Conservation (phyloP, 2,888 invertebrate species). For the Drosophila pullipes region DNA sequence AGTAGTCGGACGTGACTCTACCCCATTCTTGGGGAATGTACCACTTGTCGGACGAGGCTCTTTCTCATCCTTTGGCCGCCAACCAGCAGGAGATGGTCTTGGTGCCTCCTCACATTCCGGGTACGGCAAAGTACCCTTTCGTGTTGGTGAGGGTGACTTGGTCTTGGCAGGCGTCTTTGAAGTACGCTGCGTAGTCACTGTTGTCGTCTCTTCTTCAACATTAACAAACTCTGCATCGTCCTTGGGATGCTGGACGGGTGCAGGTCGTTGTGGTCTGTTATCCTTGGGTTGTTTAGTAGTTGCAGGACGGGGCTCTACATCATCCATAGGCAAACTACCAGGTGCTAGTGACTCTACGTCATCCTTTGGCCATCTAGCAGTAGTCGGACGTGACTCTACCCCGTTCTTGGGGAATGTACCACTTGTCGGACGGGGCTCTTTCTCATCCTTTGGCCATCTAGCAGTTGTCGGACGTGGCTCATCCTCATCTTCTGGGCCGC, state of each 20-base stretch:
- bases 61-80: slow-evolving; percentile 1
- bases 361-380: not conserved
- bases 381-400: too few species aligned
- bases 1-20: too few species aligned
- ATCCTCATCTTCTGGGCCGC: slow-evolving; percentile 3
- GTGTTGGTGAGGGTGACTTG: slow-evolving; percentile 4
- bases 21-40: not conserved
- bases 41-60: not conserved
- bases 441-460: slow-evolving; percentile 10
- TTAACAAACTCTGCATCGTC: slow-evolving; percentile 5
- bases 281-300: not conserved
- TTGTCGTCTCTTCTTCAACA: slow-evolving; percentile 1
- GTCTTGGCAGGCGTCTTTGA: not conserved
- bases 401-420: not conserved
- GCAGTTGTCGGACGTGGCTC: not conserved
- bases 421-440: not conserved
- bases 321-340: slow-evolving; percentile 7
- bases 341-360: not conserved
- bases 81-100: not conserved
- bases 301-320: slow-evolving; percentile 1
- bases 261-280: not conserved
- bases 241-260: not conserved
- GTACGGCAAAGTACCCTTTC: not conserved
- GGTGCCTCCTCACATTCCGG: not conserved
- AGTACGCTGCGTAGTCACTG: not conserved